Evolutionary conservation across 2,797 vertebrate species (phyloP).

Genomic region (Erethizon dorsatum): DNA sequence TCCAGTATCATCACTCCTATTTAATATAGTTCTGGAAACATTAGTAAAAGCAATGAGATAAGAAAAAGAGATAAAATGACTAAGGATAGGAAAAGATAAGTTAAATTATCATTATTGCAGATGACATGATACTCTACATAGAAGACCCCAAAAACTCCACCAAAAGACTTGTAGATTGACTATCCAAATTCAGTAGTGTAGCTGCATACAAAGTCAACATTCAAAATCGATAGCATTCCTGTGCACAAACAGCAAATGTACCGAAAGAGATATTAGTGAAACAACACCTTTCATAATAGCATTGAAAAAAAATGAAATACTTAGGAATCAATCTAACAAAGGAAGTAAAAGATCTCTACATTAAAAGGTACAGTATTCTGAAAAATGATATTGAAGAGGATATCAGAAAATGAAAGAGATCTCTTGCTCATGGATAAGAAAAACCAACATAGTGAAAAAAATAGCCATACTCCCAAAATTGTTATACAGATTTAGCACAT

Average conservation of each 20-base stretch:
- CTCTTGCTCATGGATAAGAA: not conserved
- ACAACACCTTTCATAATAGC: not conserved
- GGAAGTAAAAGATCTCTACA: not conserved
- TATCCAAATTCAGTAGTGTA: not conserved
- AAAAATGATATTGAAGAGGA: not conserved
- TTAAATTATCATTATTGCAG: not conserved
- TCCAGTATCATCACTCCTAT: not conserved
- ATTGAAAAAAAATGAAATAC: not conserved
- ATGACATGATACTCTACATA: not conserved
- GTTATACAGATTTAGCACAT: not conserved
- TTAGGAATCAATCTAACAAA: not conserved
- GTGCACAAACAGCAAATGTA: not conserved
- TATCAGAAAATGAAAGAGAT: not conserved
- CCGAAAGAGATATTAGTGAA: not conserved
- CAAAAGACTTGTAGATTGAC: not conserved
- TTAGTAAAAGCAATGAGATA: not conserved
- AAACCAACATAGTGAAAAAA: not conserved
- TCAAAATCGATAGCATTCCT: not conserved
- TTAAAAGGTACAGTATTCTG: not conserved
- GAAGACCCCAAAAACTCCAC: not conserved
- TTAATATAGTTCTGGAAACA: not conserved
- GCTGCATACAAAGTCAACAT: not conserved
- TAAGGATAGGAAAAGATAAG: not conserved
- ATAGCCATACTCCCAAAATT: not conserved
- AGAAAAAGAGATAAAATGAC: not conserved